Conservation (phyloP, 2,888 invertebrate genomes). For the Pseudolycoriella hygida region DNA sequence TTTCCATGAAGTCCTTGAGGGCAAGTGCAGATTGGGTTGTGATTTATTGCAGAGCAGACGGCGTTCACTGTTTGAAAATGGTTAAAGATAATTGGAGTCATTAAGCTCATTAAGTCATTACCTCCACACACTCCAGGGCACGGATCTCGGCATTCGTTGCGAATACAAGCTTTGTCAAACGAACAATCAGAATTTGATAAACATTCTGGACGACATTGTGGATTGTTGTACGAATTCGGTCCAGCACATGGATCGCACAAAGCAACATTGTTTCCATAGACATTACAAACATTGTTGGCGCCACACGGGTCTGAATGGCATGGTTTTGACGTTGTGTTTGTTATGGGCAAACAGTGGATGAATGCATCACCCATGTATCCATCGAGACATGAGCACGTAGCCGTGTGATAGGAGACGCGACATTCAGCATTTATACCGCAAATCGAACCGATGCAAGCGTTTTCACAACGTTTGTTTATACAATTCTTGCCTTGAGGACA, state of each 20-base stretch:
- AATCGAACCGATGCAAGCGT: slow-evolving; percentile 53
- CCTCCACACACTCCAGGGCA: slow-evolving; percentile 65
- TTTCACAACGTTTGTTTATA: slow-evolving; percentile 51
- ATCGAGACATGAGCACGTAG: slow-evolving; percentile 61
- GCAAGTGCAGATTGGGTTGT: slow-evolving; percentile 56
- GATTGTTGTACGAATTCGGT: slow-evolving; percentile 45
- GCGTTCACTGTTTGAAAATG: slow-evolving; percentile 37
- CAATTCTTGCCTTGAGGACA: slow-evolving; percentile 59
- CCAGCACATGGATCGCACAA: slow-evolving; percentile 63
- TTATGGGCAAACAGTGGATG: slow-evolving; percentile 45
- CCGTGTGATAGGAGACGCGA: slow-evolving; percentile 60
- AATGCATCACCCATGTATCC: slow-evolving; percentile 68
- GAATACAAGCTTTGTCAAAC: slow-evolving; percentile 56
- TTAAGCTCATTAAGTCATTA: too few relatives aligned
- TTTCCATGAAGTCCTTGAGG: slow-evolving; percentile 50
- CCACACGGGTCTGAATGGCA: slow-evolving; percentile 67
- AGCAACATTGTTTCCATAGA: slow-evolving; percentile 56
- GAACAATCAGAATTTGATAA: slow-evolving; percentile 63
- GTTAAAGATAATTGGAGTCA: too few relatives aligned
- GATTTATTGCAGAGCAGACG: slow-evolving; percentile 47
- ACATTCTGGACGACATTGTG: slow-evolving; percentile 68
- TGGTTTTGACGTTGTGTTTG: slow-evolving; percentile 45
- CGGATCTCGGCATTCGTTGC: slow-evolving; percentile 56
- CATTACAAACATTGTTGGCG: slow-evolving; percentile 44
- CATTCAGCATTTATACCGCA: slow-evolving; percentile 73